Evolutionary conservation across 2,888 invertebrate species (phyloP), one percentile per base, ranked within the genome.

Genomic region (Tachina grossa): DNA sequence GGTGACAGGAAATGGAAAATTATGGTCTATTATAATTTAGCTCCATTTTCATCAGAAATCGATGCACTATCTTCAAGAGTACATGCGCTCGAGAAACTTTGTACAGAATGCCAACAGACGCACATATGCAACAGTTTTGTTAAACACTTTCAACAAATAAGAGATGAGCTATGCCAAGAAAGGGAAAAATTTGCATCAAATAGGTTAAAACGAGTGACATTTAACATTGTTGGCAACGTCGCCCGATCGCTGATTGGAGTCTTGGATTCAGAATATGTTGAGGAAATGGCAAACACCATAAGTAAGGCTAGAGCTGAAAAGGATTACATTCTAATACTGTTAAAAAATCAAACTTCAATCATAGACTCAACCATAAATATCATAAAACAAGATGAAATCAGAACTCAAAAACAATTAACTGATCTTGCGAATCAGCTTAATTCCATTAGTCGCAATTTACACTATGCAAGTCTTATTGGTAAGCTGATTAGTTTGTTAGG

Each of bases 301-400:
- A 31, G 4, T 31, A 31, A 31, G 31, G 31, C 31, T 31, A 31
- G 31, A 31, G 31, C 31, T 31, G 31, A 31, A 31, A 31, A 31
- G 31, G 31, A 4, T 31, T 4, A 4, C 31, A 31, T 31, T 31
- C 31, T 31, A 31, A 3, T n/a, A 14, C 16, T 41, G 41, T 41
- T 59, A 41, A 39, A 59, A 59, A 59, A 59, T 31, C 41, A 59
- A 59, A 59, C 41, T 9, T 59, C 41, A 5, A 41, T 59, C 16
- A 41, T 59, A 31, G n/a, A 59, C 41, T 41, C n/a, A 13, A 59
- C 57, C 13, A 19, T 31, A 14, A 57, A n/a, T 14, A n/a, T 57
- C 11, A 57, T 14, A 14, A 57, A 57, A 9, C 51, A 51, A 51
- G 51, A 51, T 51, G 31, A 31, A 31, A 31, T 31, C 31, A 31